These are phyloP conservation scores for Aradus depressus DNA, from an alignment of 2,888 invertebrate genomes.

Conservation along the genomic window DNA sequence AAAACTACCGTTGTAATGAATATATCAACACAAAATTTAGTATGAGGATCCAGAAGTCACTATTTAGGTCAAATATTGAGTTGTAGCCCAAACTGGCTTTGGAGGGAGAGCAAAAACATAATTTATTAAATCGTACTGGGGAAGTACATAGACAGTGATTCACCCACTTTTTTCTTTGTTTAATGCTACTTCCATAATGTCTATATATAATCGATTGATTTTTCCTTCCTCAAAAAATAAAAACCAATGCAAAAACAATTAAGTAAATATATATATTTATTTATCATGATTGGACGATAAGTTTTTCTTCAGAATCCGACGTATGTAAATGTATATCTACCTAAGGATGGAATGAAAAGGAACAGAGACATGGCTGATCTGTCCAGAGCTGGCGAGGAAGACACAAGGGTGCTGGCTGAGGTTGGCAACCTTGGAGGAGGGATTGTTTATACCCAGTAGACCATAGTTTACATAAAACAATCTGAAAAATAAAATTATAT, in stretches of 20 bases:
- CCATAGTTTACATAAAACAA: conserved; percentile 71
- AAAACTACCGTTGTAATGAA: no score
- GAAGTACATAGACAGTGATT: no score
- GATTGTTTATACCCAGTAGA: conserved; percentile 58
- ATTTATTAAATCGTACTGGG: no score
- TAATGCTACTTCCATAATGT: no score
- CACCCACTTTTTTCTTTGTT: no score
- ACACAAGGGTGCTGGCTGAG: conserved; percentile 58
- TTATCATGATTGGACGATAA: background rate
- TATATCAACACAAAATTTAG: no score
- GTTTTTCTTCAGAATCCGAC: background rate
- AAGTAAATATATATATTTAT: background rate
- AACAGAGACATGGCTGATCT: conserved; percentile 67
- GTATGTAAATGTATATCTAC: conserved; percentile 32
- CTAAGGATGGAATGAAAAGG: conserved; percentile 82
- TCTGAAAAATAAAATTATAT: conserved; percentile 36
- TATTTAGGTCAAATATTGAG: no score
- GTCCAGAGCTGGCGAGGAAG: conserved; percentile 72
- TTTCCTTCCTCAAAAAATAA: background rate
- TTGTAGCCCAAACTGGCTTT: no score
- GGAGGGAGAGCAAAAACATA: no score
- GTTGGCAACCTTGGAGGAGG: conserved; percentile 43
- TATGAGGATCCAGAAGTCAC: no score
- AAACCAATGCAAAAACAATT: background rate
- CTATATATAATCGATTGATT: no score